Conservation (phyloP, 2,888 invertebrate species). For the Peribatodes rhomboidaria region DNA sequence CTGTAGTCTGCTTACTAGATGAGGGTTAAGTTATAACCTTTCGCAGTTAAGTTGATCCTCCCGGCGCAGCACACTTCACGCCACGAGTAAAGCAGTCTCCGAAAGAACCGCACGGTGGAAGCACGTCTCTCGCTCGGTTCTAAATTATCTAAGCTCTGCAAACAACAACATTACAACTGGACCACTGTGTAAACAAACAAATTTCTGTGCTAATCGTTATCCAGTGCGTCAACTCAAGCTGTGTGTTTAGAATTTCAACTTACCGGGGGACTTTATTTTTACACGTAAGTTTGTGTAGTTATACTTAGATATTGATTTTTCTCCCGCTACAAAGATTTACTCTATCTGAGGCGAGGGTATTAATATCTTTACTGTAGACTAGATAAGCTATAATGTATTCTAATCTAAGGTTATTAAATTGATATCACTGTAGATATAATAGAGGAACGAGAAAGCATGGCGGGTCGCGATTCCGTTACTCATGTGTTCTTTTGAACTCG, state of each 20-base stretch:
- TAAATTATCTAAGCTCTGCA: constrained; percentile 45
- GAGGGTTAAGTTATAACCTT: constrained; percentile 52
- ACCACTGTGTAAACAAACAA: constrained; percentile 55
- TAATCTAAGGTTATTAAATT: constrained; percentile 16
- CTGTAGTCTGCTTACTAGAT: constrained; percentile 34
- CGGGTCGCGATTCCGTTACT: constrained; percentile 73
- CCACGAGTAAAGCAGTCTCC: constrained; percentile 68
- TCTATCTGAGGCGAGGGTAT: background rate
- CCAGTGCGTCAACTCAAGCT: constrained; percentile 53
- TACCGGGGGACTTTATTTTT: constrained; percentile 50
- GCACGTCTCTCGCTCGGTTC: constrained; percentile 50
- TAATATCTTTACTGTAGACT: constrained; percentile 1
- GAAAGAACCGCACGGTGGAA: constrained; percentile 52
- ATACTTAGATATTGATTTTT: constrained; percentile 60
- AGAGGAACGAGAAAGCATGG: constrained; percentile 62
- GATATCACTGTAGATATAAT: constrained; percentile 5
- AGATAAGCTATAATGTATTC: constrained; percentile 8
- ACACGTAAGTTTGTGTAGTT: constrained; percentile 55
- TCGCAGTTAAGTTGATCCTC: constrained; percentile 47
- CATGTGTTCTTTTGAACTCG: constrained; percentile 73
- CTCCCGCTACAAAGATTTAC: constrained; percentile 18
- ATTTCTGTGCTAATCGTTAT: constrained; percentile 57
- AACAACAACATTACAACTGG: constrained; percentile 33
- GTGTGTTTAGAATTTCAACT: constrained; percentile 55
- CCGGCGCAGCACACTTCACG: constrained; percentile 68